Evolutionary conservation across 2,113 vertebrate genomes (phyloP).

Genomic region (Balaeniceps rex): DNA sequence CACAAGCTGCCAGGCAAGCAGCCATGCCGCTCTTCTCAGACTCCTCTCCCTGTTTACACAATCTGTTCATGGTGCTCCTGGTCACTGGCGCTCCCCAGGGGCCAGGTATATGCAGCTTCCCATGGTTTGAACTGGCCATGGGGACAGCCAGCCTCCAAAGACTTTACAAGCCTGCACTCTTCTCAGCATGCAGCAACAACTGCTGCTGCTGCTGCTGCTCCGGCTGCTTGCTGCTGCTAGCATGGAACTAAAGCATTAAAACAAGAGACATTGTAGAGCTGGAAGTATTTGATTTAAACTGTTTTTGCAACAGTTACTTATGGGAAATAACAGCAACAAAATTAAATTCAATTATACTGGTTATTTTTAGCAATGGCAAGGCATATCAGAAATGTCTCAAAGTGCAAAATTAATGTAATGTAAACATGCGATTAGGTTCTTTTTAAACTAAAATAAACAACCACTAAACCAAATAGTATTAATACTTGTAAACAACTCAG

Average conservation of each 20-base stretch:
- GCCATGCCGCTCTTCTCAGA: not conserved
- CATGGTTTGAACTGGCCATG: not conserved
- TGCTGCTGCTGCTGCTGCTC: not conserved
- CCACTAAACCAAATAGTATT: not conserved
- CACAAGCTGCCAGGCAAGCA: not conserved
- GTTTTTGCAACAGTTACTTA: not conserved
- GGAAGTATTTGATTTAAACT: not conserved
- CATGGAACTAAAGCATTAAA: not conserved
- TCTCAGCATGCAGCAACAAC: not conserved
- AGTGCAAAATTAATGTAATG: not conserved
- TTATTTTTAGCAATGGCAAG: not conserved
- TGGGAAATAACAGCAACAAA: not conserved
- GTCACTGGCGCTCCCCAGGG: not conserved
- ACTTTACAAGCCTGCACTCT: rapidly evolving
- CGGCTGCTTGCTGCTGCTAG: not conserved
- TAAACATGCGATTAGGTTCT: not conserved
- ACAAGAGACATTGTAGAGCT: not conserved
- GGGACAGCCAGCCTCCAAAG: not conserved
- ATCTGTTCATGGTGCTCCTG: not conserved
- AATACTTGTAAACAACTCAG: not conserved
- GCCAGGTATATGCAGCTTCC: not conserved
- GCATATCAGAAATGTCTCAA: not conserved
- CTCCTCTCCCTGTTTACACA: too few species aligned
- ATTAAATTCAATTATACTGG: not conserved
- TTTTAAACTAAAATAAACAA: not conserved